A percentile compares a stretch with the other conserved stretches of the same genome.
These are phyloP conservation scores for Drosophila takahashii DNA, from an alignment of 1,140 invertebrate species.

Conservation along the genomic window DNA sequence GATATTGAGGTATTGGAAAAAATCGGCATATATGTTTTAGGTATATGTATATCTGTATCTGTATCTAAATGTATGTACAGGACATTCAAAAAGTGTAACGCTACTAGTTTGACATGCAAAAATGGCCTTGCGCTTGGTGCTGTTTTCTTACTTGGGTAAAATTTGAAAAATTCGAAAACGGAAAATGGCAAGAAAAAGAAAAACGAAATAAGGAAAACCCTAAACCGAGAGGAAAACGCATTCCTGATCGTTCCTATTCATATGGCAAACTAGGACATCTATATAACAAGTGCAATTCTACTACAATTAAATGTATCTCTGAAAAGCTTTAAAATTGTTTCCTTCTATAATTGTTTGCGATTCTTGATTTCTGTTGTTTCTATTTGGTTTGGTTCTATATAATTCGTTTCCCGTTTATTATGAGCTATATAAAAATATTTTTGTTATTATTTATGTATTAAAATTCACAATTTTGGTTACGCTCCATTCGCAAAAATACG, in stretches of 20 bases:
- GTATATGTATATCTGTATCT: slow-evolving; percentile 49
- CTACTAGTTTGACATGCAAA: slow-evolving; percentile 72
- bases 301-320: slow-evolving; percentile 67
- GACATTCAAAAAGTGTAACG: slow-evolving; percentile 60
- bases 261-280: slow-evolving; percentile 61
- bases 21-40: slow-evolving; percentile 76
- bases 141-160: slow-evolving; percentile 71
- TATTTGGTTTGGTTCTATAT: slow-evolving; percentile 48
- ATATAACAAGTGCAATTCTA: slow-evolving; percentile 74
- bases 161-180: slow-evolving; percentile 38
- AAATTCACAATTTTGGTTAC: slow-evolving; percentile 76
- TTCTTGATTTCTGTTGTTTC: slow-evolving; percentile 38
- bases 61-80: slow-evolving; percentile 57
- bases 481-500: slow-evolving; percentile 57
- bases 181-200: slow-evolving; percentile 5
- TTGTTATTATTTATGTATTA: slow-evolving; percentile 66
- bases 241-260: slow-evolving; percentile 46
- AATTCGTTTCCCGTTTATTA: slow-evolving; percentile 51
- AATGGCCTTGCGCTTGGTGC: slow-evolving; percentile 79
- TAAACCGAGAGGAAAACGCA: slow-evolving; percentile 1
- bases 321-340: slow-evolving; percentile 77
- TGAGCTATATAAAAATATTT: slow-evolving; percentile 78
- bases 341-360: slow-evolving; percentile 70
- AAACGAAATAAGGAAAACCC: neutral
- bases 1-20: slow-evolving; percentile 84